Percentiles rank a stretch among this genome's conserved stretches.
Evolutionary conservation across 2,888 invertebrate genomes (phyloP).

Genomic region (Clanis bilineata): DNA sequence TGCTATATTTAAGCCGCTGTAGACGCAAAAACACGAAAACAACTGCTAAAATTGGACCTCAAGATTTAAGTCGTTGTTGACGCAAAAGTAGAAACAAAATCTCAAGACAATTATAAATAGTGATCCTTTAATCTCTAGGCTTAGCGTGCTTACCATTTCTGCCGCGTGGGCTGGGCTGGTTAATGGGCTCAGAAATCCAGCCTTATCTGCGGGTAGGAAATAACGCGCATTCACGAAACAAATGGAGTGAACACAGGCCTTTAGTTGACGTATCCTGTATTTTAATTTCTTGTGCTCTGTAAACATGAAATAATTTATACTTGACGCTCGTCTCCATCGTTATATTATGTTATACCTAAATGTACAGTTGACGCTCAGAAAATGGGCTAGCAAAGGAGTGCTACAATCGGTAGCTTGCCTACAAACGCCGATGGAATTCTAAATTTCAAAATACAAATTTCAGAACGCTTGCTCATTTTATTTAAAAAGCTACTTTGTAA

Average conservation of each 20-base stretch:
- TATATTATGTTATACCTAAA: too few species aligned
- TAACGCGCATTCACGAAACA: neutral
- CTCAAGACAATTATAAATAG: neutral
- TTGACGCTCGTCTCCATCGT: too few species aligned
- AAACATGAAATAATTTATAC: too few species aligned
- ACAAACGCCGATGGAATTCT: too few species aligned
- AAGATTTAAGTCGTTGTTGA: neutral
- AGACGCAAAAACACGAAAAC: neutral
- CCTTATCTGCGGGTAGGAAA: neutral
- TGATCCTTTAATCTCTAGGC: neutral
- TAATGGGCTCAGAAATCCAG: neutral
- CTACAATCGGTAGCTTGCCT: too few species aligned
- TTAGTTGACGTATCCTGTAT: neutral
- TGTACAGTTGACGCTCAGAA: too few species aligned
- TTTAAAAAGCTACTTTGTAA: too few species aligned
- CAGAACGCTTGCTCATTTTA: too few species aligned
- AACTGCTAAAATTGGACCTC: neutral
- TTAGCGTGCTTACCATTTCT: neutral
- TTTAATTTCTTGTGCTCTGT: too few species aligned
- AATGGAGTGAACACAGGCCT: neutral
- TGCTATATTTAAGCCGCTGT: too few species aligned
- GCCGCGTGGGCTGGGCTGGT: neutral
- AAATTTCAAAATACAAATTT: too few species aligned
- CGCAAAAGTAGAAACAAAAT: neutral
- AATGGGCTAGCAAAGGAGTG: too few species aligned